Evolutionary conservation across 2,797 vertebrate species (phyloP).

Genomic region (Chromis chromis): DNA sequence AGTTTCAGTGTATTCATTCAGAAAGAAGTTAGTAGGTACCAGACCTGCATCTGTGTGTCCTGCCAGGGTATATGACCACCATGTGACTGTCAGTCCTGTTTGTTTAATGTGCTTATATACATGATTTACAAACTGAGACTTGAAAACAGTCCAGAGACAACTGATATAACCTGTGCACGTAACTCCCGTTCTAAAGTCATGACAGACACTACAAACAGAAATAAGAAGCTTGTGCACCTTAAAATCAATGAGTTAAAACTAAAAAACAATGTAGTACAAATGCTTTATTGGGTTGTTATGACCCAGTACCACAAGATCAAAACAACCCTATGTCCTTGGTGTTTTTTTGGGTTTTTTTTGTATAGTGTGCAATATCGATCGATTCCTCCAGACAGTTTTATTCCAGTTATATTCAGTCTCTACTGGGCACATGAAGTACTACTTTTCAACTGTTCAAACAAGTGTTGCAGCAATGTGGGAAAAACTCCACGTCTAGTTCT

Average conservation of each 20-base stretch:
- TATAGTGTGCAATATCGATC: not conserved
- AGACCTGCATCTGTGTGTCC: not conserved
- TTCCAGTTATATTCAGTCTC: not conserved
- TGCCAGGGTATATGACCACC: slow-evolving; percentile 16
- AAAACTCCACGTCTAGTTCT: not conserved
- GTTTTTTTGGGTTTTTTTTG: slow-evolving; percentile 1
- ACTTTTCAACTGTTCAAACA: slow-evolving; percentile 35
- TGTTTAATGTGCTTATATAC: slow-evolving; percentile 13
- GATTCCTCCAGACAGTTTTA: not conserved
- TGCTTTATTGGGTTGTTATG: not conserved
- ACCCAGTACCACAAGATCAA: not conserved
- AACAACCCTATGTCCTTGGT: not conserved
- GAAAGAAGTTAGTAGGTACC: not conserved
- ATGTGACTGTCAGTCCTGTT: slow-evolving; percentile 31
- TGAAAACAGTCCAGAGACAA: slow-evolving; percentile 35
- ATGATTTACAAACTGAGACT: slow-evolving; percentile 17
- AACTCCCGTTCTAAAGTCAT: not conserved
- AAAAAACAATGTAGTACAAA: not conserved
- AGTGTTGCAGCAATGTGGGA: not conserved
- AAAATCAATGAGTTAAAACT: not conserved
- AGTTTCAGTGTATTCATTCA: too few relatives aligned
- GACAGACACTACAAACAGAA: not conserved
- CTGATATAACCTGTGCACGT: not conserved
- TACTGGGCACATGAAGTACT: slow-evolving; percentile 6
- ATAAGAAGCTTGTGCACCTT: not conserved